These are phyloP conservation scores for Falco peregrinus DNA, from an alignment of 2,797 vertebrate species.

Conservation along the genomic window DNA sequence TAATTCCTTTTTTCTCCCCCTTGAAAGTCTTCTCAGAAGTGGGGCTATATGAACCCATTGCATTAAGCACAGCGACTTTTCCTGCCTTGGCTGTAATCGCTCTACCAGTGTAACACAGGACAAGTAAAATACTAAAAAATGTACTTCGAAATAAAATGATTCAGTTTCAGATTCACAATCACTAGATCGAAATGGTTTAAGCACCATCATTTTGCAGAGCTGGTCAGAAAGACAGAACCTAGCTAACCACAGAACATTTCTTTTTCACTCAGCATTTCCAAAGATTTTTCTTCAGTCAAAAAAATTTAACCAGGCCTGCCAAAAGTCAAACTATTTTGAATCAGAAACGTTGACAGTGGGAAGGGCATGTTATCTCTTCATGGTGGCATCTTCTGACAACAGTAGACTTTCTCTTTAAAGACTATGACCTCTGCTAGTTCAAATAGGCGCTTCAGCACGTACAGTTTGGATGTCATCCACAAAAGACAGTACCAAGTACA, in stretches of 20 bases:
- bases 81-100: neutral
- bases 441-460: neutral
- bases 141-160: neutral
- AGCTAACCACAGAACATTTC: neutral
- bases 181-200: neutral
- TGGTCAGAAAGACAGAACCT: neutral
- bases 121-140: neutral
- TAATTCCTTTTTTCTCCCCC: neutral
- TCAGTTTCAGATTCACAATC: neutral
- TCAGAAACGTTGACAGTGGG: neutral
- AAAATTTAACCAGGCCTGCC: neutral
- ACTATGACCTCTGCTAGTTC: neutral
- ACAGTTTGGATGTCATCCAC: neutral
- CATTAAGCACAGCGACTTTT: neutral
- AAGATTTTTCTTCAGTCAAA: neutral
- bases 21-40: neutral
- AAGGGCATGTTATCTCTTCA: neutral
- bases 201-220: neutral
- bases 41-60: rapidly evolving
- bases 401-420: neutral
- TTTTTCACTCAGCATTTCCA: neutral
- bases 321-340: neutral
- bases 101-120: neutral
- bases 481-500: neutral
- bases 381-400: neutral